Evolutionary conservation across 2,797 vertebrate genomes (phyloP).

Genomic region (Lepilemur ruficaudatus): DNA sequence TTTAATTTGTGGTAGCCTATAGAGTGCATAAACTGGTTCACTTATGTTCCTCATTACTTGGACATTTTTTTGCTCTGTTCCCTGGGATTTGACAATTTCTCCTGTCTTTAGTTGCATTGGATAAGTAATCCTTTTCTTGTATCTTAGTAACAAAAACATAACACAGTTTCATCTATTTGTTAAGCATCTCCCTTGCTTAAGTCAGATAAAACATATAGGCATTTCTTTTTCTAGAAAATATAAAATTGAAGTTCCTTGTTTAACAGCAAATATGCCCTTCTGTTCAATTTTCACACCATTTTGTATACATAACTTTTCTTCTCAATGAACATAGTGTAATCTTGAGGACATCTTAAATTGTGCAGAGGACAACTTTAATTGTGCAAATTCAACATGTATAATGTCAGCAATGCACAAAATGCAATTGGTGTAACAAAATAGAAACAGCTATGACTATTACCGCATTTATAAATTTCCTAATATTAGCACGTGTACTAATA

Average conservation of each 20-base stretch:
- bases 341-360: neutral
- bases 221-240: conserved; percentile 1
- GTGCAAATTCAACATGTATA: neutral
- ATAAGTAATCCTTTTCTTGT: neutral
- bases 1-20: neutral
- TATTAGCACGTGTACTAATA: neutral
- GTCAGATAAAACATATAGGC: neutral
- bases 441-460: neutral
- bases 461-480: neutral
- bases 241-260: neutral
- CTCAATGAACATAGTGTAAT: neutral
- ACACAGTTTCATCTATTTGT: neutral
- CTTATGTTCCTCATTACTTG: neutral
- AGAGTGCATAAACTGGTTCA: neutral
- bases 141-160: neutral
- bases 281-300: neutral
- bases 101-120: neutral
- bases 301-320: neutral
- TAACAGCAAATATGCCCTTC: neutral
- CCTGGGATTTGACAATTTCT: neutral
- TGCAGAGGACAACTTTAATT: neutral
- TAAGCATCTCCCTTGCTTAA: neutral
- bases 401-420: neutral
- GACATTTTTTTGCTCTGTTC: conserved; percentile 33
- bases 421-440: neutral